A percentile compares a stretch with the other conserved stretches of the same genome.
These are phyloP conservation scores for Tetrapedia diversipes DNA, from an alignment of 2,888 invertebrate genomes.

Conservation along the genomic window DNA sequence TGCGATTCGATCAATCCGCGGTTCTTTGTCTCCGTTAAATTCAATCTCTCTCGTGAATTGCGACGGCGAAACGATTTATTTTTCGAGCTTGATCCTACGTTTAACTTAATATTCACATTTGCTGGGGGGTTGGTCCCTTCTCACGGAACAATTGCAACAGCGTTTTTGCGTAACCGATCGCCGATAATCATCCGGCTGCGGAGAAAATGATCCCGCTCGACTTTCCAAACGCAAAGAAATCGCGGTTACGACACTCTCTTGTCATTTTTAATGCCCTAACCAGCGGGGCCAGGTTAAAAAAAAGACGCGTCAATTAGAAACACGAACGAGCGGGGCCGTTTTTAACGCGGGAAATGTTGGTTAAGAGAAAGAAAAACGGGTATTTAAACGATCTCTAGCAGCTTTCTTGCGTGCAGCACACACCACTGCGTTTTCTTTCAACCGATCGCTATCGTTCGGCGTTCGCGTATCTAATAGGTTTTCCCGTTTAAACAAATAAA, in stretches of 20 bases:
- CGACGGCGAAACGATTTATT: too few species aligned
- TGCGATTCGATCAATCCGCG: neutral
- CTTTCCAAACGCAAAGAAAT: conserved; percentile 28
- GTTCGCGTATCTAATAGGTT: too few species aligned
- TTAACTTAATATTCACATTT: too few species aligned
- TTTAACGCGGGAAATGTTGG: neutral
- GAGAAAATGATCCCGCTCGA: conserved; percentile 19
- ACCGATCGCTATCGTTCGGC: too few species aligned
- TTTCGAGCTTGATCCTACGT: too few species aligned
- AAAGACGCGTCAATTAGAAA: conserved; percentile 35
- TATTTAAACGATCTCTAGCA: neutral
- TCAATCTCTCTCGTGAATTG: too few species aligned
- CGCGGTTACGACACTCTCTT: conserved; percentile 44
- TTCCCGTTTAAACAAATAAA: too few species aligned
- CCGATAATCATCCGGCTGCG: neutral
- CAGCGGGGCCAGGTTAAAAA: neutral
- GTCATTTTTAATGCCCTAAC: conserved; percentile 22
- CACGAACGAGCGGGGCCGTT: conserved; percentile 20
- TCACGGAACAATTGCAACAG: too few species aligned
- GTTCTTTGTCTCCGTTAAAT: neutral
- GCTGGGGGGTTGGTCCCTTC: too few species aligned
- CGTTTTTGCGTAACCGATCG: neutral
- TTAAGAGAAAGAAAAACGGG: neutral
- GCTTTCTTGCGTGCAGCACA: conserved; percentile 35
- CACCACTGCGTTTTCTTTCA: neutral